Evolutionary conservation across 2,888 invertebrate genomes (phyloP).

Genomic region (Lymantria monacha): DNA sequence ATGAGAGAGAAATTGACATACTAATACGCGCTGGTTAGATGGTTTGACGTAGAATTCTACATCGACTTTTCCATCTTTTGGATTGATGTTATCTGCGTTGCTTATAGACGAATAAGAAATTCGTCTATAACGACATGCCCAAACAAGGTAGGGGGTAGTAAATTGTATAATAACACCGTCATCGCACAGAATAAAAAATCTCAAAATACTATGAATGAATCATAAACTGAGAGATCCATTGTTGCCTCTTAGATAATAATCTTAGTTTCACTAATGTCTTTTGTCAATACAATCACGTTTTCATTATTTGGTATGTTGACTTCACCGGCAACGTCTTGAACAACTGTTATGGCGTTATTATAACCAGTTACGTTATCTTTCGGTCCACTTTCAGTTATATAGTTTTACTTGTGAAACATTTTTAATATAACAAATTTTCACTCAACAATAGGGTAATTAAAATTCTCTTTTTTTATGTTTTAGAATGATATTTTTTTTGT

Average conservation of each 20-base stretch:
- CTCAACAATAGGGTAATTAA: constrained; percentile 8
- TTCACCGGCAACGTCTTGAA: constrained; percentile 16
- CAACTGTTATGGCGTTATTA: constrained; percentile 7
- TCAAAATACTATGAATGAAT: constrained; percentile 29
- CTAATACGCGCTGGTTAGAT: too few species aligned
- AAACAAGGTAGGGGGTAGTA: too few species aligned
- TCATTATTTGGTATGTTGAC: constrained; percentile 18
- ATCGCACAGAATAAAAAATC: too few species aligned
- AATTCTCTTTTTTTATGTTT: constrained; percentile 4
- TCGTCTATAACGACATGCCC: too few species aligned
- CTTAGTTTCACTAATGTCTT: constrained; percentile 17
- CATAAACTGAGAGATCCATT: constrained; percentile 20
- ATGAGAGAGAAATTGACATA: too few species aligned
- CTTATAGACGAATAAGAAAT: too few species aligned
- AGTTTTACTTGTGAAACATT: constrained; percentile 5
- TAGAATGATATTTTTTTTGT: constrained; percentile 1
- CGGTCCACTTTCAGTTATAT: constrained; percentile 9
- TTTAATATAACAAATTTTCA: constrained; percentile 9
- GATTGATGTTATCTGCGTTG: too few species aligned
- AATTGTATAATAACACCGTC: too few species aligned
- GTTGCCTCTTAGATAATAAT: constrained; percentile 30
- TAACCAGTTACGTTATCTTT: background rate
- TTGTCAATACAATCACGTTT: constrained; percentile 34
- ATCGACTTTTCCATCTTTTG: too few species aligned
- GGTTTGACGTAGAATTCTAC: too few species aligned